Base-by-base conservation (phyloP, 2,113 vertebrate species). In the Hippoglossus stenolepis region DNA sequence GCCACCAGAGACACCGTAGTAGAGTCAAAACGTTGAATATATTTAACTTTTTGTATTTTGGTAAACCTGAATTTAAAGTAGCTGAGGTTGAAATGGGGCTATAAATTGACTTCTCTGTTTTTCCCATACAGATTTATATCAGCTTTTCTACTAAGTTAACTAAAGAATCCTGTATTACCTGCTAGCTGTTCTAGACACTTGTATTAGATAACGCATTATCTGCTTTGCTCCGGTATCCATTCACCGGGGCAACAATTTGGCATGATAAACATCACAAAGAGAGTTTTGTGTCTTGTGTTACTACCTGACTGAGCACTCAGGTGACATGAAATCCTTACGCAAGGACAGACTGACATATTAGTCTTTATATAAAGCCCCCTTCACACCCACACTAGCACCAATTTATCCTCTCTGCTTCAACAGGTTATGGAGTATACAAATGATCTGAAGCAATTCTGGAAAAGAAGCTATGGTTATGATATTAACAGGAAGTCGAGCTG, bases 371-470 rank as follows among this genome's bases (percentile, higher is more conserved):
- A n/a, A 53, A 38, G 3, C 53, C 4, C 18, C 20, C 3, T 43
- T 4, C 4, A 18, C n/a, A 17, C 9, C 10, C 23, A n/a, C 1
- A 20, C 11, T 11, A 14, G 0, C 2, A n/a, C 2, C 62, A 4
- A 51, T 23, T 18, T 53, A 5, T 31, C 1, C 11, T 26, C 0
- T 87, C 26, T 70, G 49, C 3, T 56, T 66, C 28, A 58, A 84
- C 73, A 99, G 98, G 95, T 97, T 13, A 87, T 99, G 90, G 97
- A 99, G 73, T 99, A 98, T 71, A 90, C 96, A 66, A 96, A 95
- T 2, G 98, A 99, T 84, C 90, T 99, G 79, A 98, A 98, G 69
- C 97, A 99, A 0, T 99, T 96, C 85, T 99, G 97, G 97, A 98
- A 99, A 91, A 94, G 97, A 87, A 94, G 94, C 7, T 97, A 97